Base-by-base conservation (phyloP, 2,888 invertebrate genomes). In the Clanis bilineata region DNA sequence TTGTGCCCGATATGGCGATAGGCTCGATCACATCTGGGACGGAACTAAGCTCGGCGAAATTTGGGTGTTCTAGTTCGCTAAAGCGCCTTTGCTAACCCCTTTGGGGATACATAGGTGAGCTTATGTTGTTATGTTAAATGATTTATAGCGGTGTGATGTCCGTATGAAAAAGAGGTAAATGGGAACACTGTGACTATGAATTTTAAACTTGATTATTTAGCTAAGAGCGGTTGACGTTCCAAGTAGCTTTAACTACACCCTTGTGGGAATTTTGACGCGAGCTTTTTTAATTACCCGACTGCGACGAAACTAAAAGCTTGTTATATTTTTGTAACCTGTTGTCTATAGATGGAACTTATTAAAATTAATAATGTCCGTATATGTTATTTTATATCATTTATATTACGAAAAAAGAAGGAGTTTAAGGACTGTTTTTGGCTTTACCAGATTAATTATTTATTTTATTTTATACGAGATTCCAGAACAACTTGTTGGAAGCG, bases 181-280 rank as follows among this genome's bases (percentile, higher is more conserved):
- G 69, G 64, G 59, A 59, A 62, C 67, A 65, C 60, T 70, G 67
- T 72, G 68, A 68, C 69, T 72, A 76, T 75, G 74, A 75, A 75
- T 75, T 75, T 75, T 70, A 74, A 73, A 74, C 67, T 68, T 74
- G 74, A 75, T 75, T 75, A 75, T 73, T 74, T 70, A 73, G 67
- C 71, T 66, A 70, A 69, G 71, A 68, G 73, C 67, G 71, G 69
- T 69, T 70, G 74, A 71, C 71, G 69, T 69, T 72, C 61, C 64
- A 67, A 74, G 71, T 69, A 69, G 65, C 61, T 62, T 70, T 74
- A 74, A 75, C 74, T 75, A 69, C 71, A 66, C 76, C 76, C 76
- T 56, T 64, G 74, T 64, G 74, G 51, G 66, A 68, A 69, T 68
- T 72, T 71, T 67, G 67, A 54, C 59, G 62, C 59, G 63, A 66